A percentile compares a stretch with the other conserved stretches of the same genome.
These are phyloP conservation scores for Bombus ignitus DNA, from an alignment of 1,140 invertebrate species.

Conservation along the genomic window DNA sequence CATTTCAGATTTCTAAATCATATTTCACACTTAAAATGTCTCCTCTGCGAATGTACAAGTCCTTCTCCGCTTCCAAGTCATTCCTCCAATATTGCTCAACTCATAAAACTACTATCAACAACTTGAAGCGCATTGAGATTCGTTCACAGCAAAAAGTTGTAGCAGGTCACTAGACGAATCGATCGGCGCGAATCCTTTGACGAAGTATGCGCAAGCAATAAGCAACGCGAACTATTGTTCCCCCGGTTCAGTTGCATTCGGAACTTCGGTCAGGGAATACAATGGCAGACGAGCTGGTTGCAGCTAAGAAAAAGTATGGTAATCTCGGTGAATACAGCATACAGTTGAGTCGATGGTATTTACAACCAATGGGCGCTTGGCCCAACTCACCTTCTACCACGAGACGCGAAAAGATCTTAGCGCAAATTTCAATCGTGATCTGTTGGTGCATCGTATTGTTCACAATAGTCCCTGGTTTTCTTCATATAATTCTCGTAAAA, in stretches of 20 bases:
- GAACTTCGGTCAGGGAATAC: not conserved
- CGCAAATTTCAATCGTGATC: not conserved
- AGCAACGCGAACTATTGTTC: not conserved
- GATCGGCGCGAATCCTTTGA: not conserved
- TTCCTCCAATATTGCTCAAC: not conserved
- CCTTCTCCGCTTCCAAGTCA: no score
- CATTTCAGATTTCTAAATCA: not conserved
- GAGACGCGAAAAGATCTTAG: not conserved
- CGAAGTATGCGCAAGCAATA: not conserved
- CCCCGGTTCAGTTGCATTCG: not conserved
- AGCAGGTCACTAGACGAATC: not conserved
- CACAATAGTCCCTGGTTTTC: not conserved
- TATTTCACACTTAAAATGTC: not conserved
- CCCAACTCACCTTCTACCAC: not conserved
- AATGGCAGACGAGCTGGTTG: not conserved
- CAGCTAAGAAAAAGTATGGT: not conserved
- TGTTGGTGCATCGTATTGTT: slow-evolving; percentile 17
- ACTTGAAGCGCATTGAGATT: not conserved
- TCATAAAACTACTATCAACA: not conserved
- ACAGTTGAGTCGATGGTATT: slow-evolving; percentile 47
- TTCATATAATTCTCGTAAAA: slow-evolving; percentile 32
- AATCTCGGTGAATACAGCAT: slow-evolving; percentile 26
- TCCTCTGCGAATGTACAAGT: not conserved
- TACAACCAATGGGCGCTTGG: slow-evolving; percentile 57
- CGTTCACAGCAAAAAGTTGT: not conserved